A percentile compares a stretch with the other conserved stretches of the same genome.
These are phyloP conservation scores for Phrixothrix hirtus DNA, from an alignment of 2,888 invertebrate species.

Conservation along the genomic window DNA sequence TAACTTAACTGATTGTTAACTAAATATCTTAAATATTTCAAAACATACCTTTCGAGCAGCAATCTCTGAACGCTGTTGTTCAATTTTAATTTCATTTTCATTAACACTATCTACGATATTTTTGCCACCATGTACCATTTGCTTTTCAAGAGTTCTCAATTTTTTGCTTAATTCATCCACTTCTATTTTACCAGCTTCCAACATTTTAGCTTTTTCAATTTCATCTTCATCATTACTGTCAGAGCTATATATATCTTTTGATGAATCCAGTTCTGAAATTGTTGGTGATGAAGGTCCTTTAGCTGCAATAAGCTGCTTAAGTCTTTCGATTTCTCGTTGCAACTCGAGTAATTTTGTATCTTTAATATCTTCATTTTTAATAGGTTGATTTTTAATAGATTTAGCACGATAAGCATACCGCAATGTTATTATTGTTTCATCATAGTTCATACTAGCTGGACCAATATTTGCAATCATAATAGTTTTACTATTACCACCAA, in stretches of 20 bases:
- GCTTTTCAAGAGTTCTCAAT: slow-evolving; percentile 86
- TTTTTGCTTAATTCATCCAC: slow-evolving; percentile 77
- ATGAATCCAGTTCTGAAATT: slow-evolving; percentile 33
- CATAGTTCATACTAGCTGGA: slow-evolving; percentile 96
- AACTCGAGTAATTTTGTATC: slow-evolving; percentile 92
- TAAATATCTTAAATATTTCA: no score
- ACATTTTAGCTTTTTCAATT: slow-evolving; percentile 54
- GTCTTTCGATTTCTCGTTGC: slow-evolving; percentile 88
- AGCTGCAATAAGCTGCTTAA: slow-evolving; percentile 49
- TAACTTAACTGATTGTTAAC: no score
- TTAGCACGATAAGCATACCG: slow-evolving; percentile 96
- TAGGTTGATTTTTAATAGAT: slow-evolving; percentile 97
- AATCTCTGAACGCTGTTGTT: slow-evolving; percentile 83
- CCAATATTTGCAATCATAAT: slow-evolving; percentile 99
- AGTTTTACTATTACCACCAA: slow-evolving; percentile 98
- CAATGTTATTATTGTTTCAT: slow-evolving; percentile 95
- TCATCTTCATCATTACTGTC: slow-evolving; percentile 54
- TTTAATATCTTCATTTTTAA: slow-evolving; percentile 98
- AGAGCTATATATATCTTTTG: slow-evolving; percentile 48
- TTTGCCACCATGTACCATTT: slow-evolving; percentile 91
- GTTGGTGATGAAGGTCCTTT: slow-evolving; percentile 47
- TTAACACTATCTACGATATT: slow-evolving; percentile 95
- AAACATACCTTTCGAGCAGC: slow-evolving; percentile 76
- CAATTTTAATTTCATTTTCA: slow-evolving; percentile 87
- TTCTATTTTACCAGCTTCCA: slow-evolving; percentile 62